Evolutionary conservation across 2,797 vertebrate species (phyloP), one percentile per base, ranked within the genome.

Genomic region (Eospalax fontanierii): DNA sequence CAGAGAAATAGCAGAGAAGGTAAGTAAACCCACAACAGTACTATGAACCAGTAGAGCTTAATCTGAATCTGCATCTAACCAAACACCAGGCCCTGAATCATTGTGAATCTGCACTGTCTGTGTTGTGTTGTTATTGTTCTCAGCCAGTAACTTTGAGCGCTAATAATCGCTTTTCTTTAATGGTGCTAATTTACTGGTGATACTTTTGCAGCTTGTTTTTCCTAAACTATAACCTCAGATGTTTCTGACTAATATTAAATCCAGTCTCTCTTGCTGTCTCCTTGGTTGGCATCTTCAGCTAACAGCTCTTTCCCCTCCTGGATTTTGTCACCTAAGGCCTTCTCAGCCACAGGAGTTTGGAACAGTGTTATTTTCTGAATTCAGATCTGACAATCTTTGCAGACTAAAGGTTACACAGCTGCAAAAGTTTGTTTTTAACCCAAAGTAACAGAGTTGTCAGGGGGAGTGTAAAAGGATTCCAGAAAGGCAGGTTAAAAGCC

Each of bases 351-450:
- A 86, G 81, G 65, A 95, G 91, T 78, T 82, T 40, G 81, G 89
- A 97, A 73, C 73, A 66, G 92, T 95, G 96, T 90, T 96, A 76
- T 96, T 97, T 97, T 96, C 94, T 80, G 89, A 95, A 89, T 96
- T 96, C 93, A 68, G 95, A 95, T 96, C 94, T 97, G 97, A 96
- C 92, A 90, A 2, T 93, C 94, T 97, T 97, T 91, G 93, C 70
- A 79, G 89, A 96, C 87, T 57, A 95, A 96, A 97, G 92, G 90
- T 96, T 95, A 94, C 81, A 86, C 87, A 94, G 87, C 84, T 90
- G 78, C 89, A 93, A 87, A 95, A 86, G 87, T 96, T 97, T 94
- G 96, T 94, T 95, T 97, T 96, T 87, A 97, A 97, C 95, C 95
- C 89, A 94, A 95, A 97, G 95, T 91, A 94, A 95, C 91, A 85